Base-by-base conservation (phyloP, 2,797 vertebrate genomes). In the Oryzias dopingdopingensis region DNA sequence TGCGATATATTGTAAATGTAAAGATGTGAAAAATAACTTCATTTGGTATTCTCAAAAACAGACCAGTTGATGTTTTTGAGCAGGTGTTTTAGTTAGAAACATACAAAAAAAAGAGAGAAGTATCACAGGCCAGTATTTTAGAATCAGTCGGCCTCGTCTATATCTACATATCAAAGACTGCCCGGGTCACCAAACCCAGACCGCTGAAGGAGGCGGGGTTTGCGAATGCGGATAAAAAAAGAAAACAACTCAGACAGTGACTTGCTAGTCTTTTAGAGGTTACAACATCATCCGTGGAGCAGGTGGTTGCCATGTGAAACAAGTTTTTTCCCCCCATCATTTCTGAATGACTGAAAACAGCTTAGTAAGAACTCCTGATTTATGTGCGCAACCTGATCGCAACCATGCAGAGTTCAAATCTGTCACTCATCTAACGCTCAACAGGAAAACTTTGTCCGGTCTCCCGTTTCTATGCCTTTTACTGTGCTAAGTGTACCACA, bases 11-110 rank as follows among this genome's bases (percentile, higher is more conserved):
- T 88, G 87, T 91, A 87, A 88, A 86, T 89, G 85, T 89, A 88
- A 88, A 87, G 82, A 84, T 92, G 92, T 93, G 90, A 91, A 91
- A 87, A 89, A 92, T 84, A 87, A 96, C 94, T 97, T 96, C 94
- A 96, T 96, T 95, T 92, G 91, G 90, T 90, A 83, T 93, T 93
- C 92, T 93, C 78, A 67, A 91, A 86, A 85, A 70, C 72, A 88
- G 90, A 92, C 90, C 93, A 90, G 90, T 93, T 83, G 88, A 91
- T 93, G 93, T 93, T 91, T 81, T 80, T 76, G 72, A 84, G 78
- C 74, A 76, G 65, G 77, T 88, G 81, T 84, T 83, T 76, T 86
- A 88, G 82, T 79, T 86, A 86, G 80, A 77, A 53, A 83, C 76
- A 67, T 82, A 23, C 37, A 59, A 17, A 15, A 61, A 20, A 53